A percentile compares a stretch with the other conserved stretches of the same genome.
These are phyloP conservation scores for Gasteruption jaculator DNA, from an alignment of 2,888 invertebrate species.

Conservation along the genomic window DNA sequence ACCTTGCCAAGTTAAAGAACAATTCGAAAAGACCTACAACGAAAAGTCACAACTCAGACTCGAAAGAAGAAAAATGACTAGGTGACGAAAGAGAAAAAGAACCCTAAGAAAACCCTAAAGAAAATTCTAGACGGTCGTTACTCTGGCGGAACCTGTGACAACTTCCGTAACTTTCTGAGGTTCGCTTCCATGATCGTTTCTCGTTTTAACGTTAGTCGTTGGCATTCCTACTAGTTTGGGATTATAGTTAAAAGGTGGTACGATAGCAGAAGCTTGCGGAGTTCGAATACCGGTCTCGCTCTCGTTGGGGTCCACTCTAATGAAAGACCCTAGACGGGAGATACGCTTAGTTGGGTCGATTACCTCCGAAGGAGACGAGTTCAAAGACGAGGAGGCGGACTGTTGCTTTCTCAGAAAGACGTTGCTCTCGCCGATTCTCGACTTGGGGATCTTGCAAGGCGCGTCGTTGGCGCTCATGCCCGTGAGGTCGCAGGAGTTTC, in stretches of 20 bases:
- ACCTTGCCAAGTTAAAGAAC: no score
- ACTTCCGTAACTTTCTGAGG: slow-evolving; percentile 30
- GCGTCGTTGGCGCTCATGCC: slow-evolving; percentile 34
- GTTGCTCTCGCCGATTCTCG: slow-evolving; percentile 26
- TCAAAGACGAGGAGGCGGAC: slow-evolving; percentile 18
- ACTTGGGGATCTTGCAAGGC: slow-evolving; percentile 38
- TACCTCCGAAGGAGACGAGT: slow-evolving; percentile 25
- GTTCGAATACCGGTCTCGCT: slow-evolving; percentile 25
- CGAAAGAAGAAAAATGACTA: no score
- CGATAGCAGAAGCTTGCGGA: slow-evolving; percentile 50
- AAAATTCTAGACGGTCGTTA: slow-evolving; percentile 39
- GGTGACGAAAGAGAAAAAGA: no score
- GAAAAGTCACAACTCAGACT: not conserved
- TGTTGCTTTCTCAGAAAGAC: slow-evolving; percentile 33
- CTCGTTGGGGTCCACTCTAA: slow-evolving; percentile 48
- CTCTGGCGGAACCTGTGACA: slow-evolving; percentile 39
- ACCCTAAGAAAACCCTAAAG: no score
- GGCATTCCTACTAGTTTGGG: slow-evolving; percentile 39
- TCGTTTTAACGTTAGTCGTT: no score
- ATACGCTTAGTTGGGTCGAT: slow-evolving; percentile 48
- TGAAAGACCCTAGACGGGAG: slow-evolving; percentile 55
- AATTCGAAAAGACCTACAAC: not conserved
- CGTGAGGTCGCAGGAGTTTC: slow-evolving; percentile 43
- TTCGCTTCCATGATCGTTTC: slow-evolving; percentile 20
- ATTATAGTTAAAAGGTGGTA: slow-evolving; percentile 54